These are phyloP conservation scores for Phodopus roborovskii DNA, from an alignment of 2,113 vertebrate genomes.

Conservation along the genomic window DNA sequence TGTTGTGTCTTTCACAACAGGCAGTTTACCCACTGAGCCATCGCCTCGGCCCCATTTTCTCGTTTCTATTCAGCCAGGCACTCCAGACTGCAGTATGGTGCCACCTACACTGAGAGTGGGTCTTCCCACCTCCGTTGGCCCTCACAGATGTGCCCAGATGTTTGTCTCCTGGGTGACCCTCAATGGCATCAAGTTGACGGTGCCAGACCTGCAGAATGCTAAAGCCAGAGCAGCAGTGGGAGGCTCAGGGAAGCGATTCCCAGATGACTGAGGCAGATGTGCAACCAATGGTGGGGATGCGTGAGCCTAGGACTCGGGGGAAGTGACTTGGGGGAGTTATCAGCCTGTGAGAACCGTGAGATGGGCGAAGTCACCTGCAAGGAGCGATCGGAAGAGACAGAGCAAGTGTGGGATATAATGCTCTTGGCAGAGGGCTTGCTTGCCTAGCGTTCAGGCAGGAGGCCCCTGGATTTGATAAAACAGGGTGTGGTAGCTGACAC, in stretches of 20 bases:
- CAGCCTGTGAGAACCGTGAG: background rate
- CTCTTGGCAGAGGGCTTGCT: background rate
- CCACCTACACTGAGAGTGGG: background rate
- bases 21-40: background rate
- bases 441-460: background rate
- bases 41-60: background rate
- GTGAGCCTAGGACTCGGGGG: background rate
- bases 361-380: background rate
- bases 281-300: no score
- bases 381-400: background rate
- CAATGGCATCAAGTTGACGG: background rate
- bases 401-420: accelerated
- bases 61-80: background rate
- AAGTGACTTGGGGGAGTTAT: background rate
- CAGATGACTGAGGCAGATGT: background rate
- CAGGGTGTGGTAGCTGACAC: no score
- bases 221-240: background rate
- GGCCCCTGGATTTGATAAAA: background rate
- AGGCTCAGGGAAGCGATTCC: background rate
- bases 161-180: background rate
- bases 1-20: background rate
- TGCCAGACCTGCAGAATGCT: background rate
- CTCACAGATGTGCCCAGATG: background rate
- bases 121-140: background rate
- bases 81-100: background rate